A percentile compares a stretch with the other conserved stretches of the same genome.
Conservation (phyloP, 2,888 invertebrate genomes). For the Clivina fossor region DNA sequence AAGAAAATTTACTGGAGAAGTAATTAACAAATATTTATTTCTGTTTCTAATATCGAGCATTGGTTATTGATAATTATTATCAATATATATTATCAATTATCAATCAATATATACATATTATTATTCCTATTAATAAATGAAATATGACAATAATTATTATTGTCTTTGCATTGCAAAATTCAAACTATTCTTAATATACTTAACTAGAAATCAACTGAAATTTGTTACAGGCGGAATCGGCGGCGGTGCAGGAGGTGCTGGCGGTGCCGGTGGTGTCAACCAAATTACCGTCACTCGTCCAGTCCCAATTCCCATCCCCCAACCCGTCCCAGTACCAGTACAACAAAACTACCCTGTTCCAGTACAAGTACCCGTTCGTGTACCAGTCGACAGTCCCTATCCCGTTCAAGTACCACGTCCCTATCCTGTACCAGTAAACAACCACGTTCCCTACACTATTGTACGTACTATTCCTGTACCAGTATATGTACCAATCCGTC, state of each 20-base stretch:
- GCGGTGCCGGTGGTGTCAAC: neutral
- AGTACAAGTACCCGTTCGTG: constrained; percentile 15
- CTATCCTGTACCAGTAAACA: constrained; percentile 1
- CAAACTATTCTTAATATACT: too few relatives aligned
- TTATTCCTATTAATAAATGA: too few relatives aligned
- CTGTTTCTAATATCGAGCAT: too few relatives aligned
- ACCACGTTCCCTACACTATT: constrained; percentile 3
- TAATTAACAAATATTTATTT: too few relatives aligned
- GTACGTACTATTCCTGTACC: constrained; percentile 4
- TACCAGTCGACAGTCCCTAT: constrained; percentile 11
- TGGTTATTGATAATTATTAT: too few relatives aligned
- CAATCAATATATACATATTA: too few relatives aligned
- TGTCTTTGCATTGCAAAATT: too few relatives aligned
- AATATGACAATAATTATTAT: too few relatives aligned
- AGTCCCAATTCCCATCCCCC: constrained; percentile 10
- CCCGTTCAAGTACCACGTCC: constrained; percentile 9
- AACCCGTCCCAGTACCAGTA: constrained; percentile 5
- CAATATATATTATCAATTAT: too few relatives aligned
- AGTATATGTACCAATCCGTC: constrained; percentile 1
- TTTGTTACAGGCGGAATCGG: too few relatives aligned
- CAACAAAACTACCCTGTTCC: neutral
- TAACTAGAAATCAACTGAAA: too few relatives aligned
- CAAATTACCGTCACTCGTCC: constrained; percentile 13
- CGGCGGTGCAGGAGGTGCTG: constrained; percentile 5
- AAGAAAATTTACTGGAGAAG: too few relatives aligned